A percentile compares a stretch with the other conserved stretches of the same genome.
Evolutionary conservation across 2,888 invertebrate species (phyloP).

Genomic region (Eristalinus aeneus): DNA sequence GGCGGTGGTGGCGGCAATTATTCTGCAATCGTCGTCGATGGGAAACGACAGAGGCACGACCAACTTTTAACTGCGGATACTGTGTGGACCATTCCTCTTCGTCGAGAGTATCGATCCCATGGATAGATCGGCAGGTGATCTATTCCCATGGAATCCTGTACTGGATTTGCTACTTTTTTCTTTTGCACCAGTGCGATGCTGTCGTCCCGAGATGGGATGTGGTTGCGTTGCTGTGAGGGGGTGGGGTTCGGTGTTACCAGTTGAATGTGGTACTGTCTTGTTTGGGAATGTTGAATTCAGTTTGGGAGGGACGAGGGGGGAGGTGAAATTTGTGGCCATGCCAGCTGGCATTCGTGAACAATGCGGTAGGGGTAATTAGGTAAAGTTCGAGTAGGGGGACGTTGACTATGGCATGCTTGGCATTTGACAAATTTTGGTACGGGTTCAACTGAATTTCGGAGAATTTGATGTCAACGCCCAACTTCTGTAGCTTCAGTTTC

Average conservation of each 20-base stretch:
- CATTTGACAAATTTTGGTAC: no score
- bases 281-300: slow-evolving; percentile 9
- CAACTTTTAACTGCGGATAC: neutral
- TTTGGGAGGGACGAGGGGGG: neutral
- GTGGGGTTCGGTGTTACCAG: slow-evolving; percentile 11
- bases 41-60: slow-evolving; percentile 23
- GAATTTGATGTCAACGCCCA: no score
- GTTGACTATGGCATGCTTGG: no score
- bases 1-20: slow-evolving; percentile 31
- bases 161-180: slow-evolving; percentile 39
- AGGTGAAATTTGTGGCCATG: neutral
- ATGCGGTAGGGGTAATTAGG: neutral
- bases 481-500: no score
- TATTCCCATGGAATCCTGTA: slow-evolving; percentile 35
- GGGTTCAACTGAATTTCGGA: no score
- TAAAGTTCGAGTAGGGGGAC: no score
- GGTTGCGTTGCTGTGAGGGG: neutral
- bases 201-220: neutral
- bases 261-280: slow-evolving; percentile 1
- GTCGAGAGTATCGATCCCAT: slow-evolving; percentile 17
- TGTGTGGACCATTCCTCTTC: slow-evolving; percentile 23
- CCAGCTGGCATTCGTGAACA: neutral
- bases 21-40: slow-evolving; percentile 45
- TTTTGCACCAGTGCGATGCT: neutral
- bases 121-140: slow-evolving; percentile 63